Percentiles rank a stretch among this genome's conserved stretches.
phyloP scores from a whole-genome alignment of 2,888 invertebrate genomes.

The Pammene aurita region DNA sequence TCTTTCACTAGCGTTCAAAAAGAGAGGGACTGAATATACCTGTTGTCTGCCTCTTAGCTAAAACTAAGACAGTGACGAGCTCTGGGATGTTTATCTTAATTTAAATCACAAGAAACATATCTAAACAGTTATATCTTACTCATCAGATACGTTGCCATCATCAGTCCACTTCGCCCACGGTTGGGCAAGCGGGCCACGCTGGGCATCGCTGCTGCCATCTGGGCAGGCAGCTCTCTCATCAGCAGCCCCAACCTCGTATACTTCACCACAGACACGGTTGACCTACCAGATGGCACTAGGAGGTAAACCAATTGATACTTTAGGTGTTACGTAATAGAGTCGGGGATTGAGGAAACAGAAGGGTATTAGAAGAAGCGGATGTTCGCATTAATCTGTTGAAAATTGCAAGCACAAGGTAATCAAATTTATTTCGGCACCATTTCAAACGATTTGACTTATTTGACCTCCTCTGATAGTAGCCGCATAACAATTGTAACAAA shows the following conservation, averaged over 20 bases:
- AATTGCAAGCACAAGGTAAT: no score
- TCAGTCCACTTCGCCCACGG: conserved; percentile 94
- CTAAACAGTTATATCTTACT: not conserved
- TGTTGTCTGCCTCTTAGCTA: no score
- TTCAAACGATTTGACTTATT: no score
- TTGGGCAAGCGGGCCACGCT: conserved; percentile 93
- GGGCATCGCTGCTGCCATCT: conserved; percentile 91
- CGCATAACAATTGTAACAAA: no score
- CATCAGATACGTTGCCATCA: conserved; percentile 96
- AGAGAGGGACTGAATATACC: no score
- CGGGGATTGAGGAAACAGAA: no score
- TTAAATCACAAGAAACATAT: not conserved
- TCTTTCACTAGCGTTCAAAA: no score
- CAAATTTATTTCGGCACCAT: no score
- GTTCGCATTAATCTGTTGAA: no score
- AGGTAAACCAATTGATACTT: conserved; percentile 54
- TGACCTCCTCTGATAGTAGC: no score
- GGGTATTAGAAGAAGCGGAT: no score
- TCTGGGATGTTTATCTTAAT: not conserved
- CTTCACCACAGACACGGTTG: conserved; percentile 87
- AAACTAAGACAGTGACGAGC: no score
- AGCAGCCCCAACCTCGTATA: conserved; percentile 94
- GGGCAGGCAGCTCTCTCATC: conserved; percentile 90
- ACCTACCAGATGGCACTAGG: conserved; percentile 68
- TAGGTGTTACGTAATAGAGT: not conserved